Evolutionary conservation across 2,797 vertebrate genomes (phyloP).

Genomic region (Nasua narica): DNA sequence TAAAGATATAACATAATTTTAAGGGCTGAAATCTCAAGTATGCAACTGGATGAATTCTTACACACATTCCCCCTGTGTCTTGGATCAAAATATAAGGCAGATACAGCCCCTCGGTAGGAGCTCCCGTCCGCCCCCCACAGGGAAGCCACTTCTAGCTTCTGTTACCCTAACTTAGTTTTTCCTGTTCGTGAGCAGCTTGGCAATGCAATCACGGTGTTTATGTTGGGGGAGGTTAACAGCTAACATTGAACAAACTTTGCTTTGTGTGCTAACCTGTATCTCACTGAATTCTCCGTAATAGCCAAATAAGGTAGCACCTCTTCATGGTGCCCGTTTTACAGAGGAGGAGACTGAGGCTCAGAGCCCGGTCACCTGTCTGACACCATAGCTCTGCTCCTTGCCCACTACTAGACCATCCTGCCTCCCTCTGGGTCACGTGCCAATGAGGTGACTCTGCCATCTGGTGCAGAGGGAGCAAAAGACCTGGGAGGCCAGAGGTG

Average conservation of each 20-base stretch:
- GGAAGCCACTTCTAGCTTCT: neutral
- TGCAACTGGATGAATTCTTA: neutral
- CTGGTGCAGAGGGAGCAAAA: neutral
- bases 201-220: neutral
- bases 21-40: neutral
- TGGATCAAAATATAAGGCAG: neutral
- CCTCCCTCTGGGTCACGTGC: neutral
- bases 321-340: neutral
- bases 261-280: neutral
- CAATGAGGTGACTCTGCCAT: accelerated
- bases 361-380: neutral
- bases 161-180: neutral
- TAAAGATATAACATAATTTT: neutral
- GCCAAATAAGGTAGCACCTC: neutral
- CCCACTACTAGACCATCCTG: neutral
- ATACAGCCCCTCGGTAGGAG: neutral
- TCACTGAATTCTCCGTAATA: neutral
- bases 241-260: neutral
- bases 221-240: neutral
- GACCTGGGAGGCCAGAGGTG: neutral
- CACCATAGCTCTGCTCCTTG: neutral
- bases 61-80: neutral
- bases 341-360: neutral
- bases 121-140: neutral
- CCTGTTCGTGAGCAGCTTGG: neutral